Base-by-base conservation (phyloP, 1,140 invertebrate species). In the Macrostomum lignano region DNA sequence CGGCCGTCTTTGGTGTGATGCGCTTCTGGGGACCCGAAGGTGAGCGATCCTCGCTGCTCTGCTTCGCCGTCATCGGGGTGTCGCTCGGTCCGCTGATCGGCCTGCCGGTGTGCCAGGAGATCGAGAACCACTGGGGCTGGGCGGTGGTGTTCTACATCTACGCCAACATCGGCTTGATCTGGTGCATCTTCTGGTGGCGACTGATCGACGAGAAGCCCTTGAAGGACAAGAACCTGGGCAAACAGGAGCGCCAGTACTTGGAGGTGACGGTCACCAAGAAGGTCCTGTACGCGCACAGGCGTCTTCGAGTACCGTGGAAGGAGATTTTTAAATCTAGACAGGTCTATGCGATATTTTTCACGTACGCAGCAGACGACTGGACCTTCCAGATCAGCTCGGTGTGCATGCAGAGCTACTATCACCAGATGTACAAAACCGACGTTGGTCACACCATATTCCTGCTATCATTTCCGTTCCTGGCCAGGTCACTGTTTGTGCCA, bases 131-230 rank as follows among this genome's bases (percentile, higher is more conserved):
- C 15, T 28, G 26, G 26, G 26, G 26, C 7, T 28, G 26, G 26
- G 26, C 14, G 4, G 26, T 28, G 9, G 26, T 28, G 9, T 28
- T 28, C 19, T 28, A 28, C 19, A 28, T 28, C 5, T 28, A 28
- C 19, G 26, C 26, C 3, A 28, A 28, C 9, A 7, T 28, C 3
- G 26, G 26, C 7, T 28, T 28, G 9, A 17, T 28, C 19, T 28
- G 26, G 26, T 28, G 26, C 19, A 28, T 28, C 19, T 28, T 28
- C 26, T 28, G 26, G 26, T 28, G 26, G 26, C 3, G 26, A 5
- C 19, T 28, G 19, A 17, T 28, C 9, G 26, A 28, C 9, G 26
- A 28, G 19, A 3, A 17, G 9, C 26, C 26, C 3, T 28, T 17
- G 19, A 28, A 17, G 19, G 19, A 17, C 19, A 28, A 28, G 9